phyloP scores from a whole-genome alignment of 2,888 invertebrate species.

The Drosophila mercatorum region DNA sequence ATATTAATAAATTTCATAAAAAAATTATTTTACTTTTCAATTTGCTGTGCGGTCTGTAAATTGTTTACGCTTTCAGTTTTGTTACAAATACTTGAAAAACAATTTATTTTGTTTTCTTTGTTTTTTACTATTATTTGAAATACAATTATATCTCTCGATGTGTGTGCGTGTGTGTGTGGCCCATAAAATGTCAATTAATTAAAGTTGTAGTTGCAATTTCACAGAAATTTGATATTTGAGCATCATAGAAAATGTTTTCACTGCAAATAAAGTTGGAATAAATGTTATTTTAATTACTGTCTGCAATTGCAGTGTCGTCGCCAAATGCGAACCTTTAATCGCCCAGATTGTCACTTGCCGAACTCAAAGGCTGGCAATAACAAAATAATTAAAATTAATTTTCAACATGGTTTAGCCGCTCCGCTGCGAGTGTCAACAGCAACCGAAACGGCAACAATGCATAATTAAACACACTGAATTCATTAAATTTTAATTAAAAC shows the following conservation, averaged over 20 bases:
- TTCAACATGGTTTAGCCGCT: slow-evolving; percentile 53
- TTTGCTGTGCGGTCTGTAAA: slow-evolving; percentile 24
- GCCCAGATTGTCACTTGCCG: slow-evolving; percentile 33
- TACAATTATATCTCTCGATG: slow-evolving; percentile 40
- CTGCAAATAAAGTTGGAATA: slow-evolving; percentile 57
- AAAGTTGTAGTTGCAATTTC: slow-evolving; percentile 35
- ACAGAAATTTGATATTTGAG: slow-evolving; percentile 11
- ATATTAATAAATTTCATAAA: slow-evolving; percentile 46
- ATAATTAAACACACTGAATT: slow-evolving; percentile 76
- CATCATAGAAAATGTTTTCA: slow-evolving; percentile 31
- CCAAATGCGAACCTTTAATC: slow-evolving; percentile 22
- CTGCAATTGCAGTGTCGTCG: slow-evolving; percentile 26
- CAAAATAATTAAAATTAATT: slow-evolving; percentile 72
- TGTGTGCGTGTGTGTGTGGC: slow-evolving; percentile 9
- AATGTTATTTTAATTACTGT: slow-evolving; percentile 64
- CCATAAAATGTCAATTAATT: slow-evolving; percentile 52
- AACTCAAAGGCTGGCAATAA: slow-evolving; percentile 30
- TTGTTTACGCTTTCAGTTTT: slow-evolving; percentile 23
- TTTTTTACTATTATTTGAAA: slow-evolving; percentile 9
- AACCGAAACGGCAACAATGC: slow-evolving; percentile 47
- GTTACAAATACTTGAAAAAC: slow-evolving; percentile 13
- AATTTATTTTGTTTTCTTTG: slow-evolving; percentile 20
- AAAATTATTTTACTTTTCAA: slow-evolving; percentile 31
- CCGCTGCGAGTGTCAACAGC: slow-evolving; percentile 30
- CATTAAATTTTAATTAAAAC: slow-evolving; percentile 78